Evolutionary conservation across 1,140 invertebrate species (phyloP), one percentile per base, ranked within the genome.

Genomic region (Aradophagus sp.): DNA sequence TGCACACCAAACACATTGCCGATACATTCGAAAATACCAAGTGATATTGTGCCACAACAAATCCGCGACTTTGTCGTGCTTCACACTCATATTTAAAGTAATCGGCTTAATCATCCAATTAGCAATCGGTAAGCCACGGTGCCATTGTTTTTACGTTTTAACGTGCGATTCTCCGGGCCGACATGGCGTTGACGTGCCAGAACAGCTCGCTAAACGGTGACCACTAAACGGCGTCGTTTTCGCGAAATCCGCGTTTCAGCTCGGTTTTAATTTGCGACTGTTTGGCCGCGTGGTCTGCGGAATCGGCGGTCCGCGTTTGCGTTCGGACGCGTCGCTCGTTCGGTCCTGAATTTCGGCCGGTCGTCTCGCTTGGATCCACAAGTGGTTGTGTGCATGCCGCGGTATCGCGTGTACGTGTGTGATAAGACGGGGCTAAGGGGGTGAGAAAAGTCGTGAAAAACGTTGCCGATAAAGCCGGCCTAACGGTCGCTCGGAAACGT

Each of bases 311-410:
- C 39, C 38, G n/a, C 17, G 17, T 38, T 39, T 52, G 10, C 27
- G 19, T n/a, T 31, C 20, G 8, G 7, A 5, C 7, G 26, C 1
- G 19, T 35, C 32, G 12, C 17, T 45, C 13, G 17, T 59, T 15
- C 19, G 1, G 11, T 4, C 5, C 12, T 41, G 17, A 35, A n/a
- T n/a, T n/a, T 59, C 45, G 29, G 1, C 29, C 19, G 45, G 39
- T 27, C 44, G 10, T 1, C 5, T 34, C 3, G 13, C 17, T 26
- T 41, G 14, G 42, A 65, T 65, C 61, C 50, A 65, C 61, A 65
- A 65, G 61, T 65, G 61, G 61, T 65, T 65, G 48, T 65, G 42
- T 55, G 48, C 50, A 62, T 62, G 58, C 47, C 10, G n/a, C 36
- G 14, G 39, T 35, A 53, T 59, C 20, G 55, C 42, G 42, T 61